These are phyloP conservation scores for Drosophila pallidifrons DNA, from an alignment of 1,140 invertebrate genomes.

Conservation along the genomic window DNA sequence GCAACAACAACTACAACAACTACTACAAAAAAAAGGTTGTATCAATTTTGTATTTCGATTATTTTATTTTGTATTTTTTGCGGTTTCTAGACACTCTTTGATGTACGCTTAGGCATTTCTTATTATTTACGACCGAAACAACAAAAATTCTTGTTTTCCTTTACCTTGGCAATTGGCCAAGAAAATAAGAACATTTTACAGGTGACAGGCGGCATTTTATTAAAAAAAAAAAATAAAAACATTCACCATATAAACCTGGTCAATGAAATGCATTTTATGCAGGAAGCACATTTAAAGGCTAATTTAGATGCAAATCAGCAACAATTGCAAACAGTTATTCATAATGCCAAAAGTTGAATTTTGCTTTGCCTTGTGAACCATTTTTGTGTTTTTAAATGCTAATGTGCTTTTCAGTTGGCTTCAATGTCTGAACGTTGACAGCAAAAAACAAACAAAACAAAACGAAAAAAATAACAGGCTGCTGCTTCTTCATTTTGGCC, in stretches of 20 bases:
- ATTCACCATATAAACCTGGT: not conserved
- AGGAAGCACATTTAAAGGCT: conserved; percentile 43
- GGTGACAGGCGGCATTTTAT: conserved; percentile 34
- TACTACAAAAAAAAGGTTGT: conserved; percentile 7
- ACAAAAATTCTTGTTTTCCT: conserved; percentile 19
- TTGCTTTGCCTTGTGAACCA: conserved; percentile 8
- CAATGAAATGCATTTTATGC: conserved; percentile 22
- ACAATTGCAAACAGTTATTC: conserved; percentile 15
- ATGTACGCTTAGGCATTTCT: conserved; percentile 36
- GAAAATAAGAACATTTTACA: conserved; percentile 35
- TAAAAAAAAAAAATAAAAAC: not conserved
- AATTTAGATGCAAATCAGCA: conserved; percentile 58
- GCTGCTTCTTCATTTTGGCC: not conserved
- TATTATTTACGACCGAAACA: conserved; percentile 25
- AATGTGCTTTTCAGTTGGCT: conserved; percentile 12
- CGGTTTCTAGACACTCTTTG: conserved; percentile 41
- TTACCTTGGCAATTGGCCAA: conserved; percentile 37
- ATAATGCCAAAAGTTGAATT: conserved; percentile 41
- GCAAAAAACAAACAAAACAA: not conserved
- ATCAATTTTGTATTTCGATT: conserved; percentile 20
- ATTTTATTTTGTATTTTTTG: conserved; percentile 26
- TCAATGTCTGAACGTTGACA: conserved; percentile 7
- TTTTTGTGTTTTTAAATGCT: conserved; percentile 5
- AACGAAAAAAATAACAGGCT: too few species aligned
- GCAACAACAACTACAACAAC: not conserved